Base-by-base conservation (phyloP, 2,888 invertebrate species). In the Bembecia ichneumoniformis region DNA sequence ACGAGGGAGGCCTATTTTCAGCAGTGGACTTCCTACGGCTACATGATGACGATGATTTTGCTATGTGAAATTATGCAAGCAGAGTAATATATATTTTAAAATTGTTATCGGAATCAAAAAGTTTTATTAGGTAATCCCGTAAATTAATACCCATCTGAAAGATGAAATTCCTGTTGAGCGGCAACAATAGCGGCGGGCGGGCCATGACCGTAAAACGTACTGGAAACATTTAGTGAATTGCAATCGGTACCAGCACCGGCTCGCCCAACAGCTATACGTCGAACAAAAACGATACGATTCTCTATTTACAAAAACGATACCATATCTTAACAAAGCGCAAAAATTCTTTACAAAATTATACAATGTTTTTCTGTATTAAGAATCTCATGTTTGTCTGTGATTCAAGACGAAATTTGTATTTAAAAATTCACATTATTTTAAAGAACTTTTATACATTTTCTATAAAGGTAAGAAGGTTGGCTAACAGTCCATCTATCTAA, bases 151-250 rank as follows among this genome's bases (percentile, higher is more conserved):
- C 13, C 3, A 40, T 15, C 62, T 56, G 54, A 28, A 56, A 68
- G 61, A 68, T 67, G 66, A 69, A 66, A 63, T 59, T 64, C 60
- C 58, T 63, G 62, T 64, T 61, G 59, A 56, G 48, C 53, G 60
- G 56, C 65, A 66, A 76, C 68, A 75, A 74, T 73, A 67, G 71
- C 65, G 58, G 55, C 48, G 57, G 58, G 58, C 51, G 57, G 58
- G 58, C 51, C 59, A 58, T 55, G 58, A 55, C 55, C 56, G 57
- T 59, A 59, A 64, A 60, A 54, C 52, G 56, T 53, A 28, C 28
- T 28, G 58, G 56, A 53, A 61, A 57, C 64, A 60, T 60, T 64
- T 64, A 60, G 61, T 63, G 63, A 62, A 67, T 65, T 62, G 58
- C 54, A 56, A 58, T 51, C 55, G 57, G 53, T 50, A 52, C 52